Evolutionary conservation across 2,888 invertebrate genomes (phyloP).

Genomic region (Eupithecia pulchellata): DNA sequence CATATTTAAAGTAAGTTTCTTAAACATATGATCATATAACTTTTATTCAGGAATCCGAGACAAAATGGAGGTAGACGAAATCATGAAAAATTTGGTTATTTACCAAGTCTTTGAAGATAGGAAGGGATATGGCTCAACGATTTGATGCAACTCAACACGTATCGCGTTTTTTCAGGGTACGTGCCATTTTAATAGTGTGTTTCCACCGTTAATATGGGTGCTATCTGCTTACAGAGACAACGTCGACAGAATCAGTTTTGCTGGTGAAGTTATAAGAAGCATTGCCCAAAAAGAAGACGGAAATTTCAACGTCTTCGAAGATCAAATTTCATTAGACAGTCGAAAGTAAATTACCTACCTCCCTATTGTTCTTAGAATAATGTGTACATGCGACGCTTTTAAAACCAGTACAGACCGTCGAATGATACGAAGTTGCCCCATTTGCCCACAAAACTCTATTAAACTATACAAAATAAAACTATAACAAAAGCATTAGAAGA

Average conservation of each 20-base stretch:
- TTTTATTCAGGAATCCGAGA: not conserved
- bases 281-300: slow-evolving; percentile 56
- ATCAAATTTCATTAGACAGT: slow-evolving; percentile 47
- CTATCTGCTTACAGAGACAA: slow-evolving; percentile 53
- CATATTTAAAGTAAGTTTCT: not conserved
- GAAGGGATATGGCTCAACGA: too few species aligned
- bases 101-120: not conserved
- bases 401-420: not conserved
- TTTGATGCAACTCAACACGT: not conserved
- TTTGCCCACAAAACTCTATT: too few species aligned
- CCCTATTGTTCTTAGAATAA: not conserved
- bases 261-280: slow-evolving; percentile 60
- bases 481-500: too few species aligned
- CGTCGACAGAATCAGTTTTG: slow-evolving; percentile 68
- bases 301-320: slow-evolving; percentile 45
- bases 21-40: not conserved
- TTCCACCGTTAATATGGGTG: not conserved
- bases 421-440: too few species aligned
- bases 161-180: not conserved
- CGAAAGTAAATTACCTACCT: slow-evolving; percentile 50
- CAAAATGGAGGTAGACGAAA: not conserved
- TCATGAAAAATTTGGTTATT: not conserved
- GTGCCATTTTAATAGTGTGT: not conserved
- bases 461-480: too few species aligned
- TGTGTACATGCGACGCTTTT: not conserved